Evolutionary conservation across 2,888 invertebrate species (phyloP), one percentile per base, ranked within the genome.

Genomic region (Aquatica leii): DNA sequence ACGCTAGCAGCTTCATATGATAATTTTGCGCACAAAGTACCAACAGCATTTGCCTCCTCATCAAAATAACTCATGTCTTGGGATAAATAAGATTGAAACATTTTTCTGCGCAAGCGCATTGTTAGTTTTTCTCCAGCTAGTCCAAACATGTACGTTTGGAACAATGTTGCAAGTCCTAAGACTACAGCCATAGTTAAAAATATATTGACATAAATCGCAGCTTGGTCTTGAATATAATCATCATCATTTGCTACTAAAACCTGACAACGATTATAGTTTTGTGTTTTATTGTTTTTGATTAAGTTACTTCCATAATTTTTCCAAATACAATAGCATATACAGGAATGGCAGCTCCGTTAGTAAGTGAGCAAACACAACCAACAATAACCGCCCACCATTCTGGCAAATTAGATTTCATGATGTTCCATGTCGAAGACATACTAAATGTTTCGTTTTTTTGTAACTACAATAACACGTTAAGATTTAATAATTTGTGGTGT

Each of bases 271-370:
- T n/a, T n/a, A n/a, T n/a, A n/a, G n/a, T n/a, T n/a, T n/a, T n/a
- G n/a, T n/a, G n/a, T n/a, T n/a, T n/a, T n/a, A n/a, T n/a, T n/a
- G n/a, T 37, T 37, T 37, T 37, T 37, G 11, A n/a, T n/a, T 49
- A 20, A n/a, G 84, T 83, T 82, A 88, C 88, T 24, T 86, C 86
- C 46, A 91, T 76, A 70, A 91, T 87, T 72, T 89, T 88, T 59
- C 92, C 92, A 70, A 92, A 88, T 37, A 93, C 81, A 11, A 92
- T 80, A 0, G 90, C 88, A 72, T 91, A 88, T 8, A 90, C 72
- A 0, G 92, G 92, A 87, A 90, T 89, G 9, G 89, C 85, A 71
- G 86, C 87, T 0, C 93, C 92, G 78, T 88, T 88, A 14, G 88
- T 72, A 0, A 88, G 73, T 0, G 91, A 86, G 15, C 86, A 84